These are phyloP conservation scores for Folsomia candida DNA, from an alignment of 2,888 invertebrate genomes.

Conservation along the genomic window DNA sequence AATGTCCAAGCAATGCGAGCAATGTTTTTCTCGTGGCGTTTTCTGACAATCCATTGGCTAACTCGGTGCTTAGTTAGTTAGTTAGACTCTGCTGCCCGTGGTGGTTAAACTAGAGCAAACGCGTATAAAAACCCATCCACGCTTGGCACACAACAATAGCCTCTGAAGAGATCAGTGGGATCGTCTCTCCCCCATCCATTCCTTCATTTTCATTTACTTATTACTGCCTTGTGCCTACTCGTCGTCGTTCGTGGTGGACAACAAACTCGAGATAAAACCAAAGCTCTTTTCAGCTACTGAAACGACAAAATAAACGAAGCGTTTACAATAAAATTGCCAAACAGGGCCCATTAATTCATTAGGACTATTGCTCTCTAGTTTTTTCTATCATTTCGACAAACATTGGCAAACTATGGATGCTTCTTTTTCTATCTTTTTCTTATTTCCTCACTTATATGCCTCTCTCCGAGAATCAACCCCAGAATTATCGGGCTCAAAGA, in stretches of 20 bases:
- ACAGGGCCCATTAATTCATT: slow-evolving; percentile 50
- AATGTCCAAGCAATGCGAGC: slow-evolving; percentile 25
- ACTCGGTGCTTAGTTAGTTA: not conserved
- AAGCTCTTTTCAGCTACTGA: slow-evolving; percentile 41
- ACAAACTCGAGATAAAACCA: slow-evolving; percentile 9
- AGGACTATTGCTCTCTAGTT: slow-evolving; percentile 44
- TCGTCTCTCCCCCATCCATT: not conserved
- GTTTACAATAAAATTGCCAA: slow-evolving; percentile 51
- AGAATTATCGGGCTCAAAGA: not conserved
- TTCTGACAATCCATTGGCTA: not conserved
- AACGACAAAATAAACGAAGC: slow-evolving; percentile 51
- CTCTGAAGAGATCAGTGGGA: slow-evolving; percentile 8
- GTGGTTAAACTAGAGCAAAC: not conserved
- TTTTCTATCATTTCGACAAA: slow-evolving; percentile 31
- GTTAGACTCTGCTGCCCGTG: no score
- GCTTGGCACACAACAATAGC: slow-evolving; percentile 2
- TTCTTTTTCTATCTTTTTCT: slow-evolving; percentile 12
- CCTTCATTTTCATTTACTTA: slow-evolving; percentile 8
- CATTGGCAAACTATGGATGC: no score
- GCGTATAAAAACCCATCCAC: not conserved
- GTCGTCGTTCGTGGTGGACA: slow-evolving; percentile 10
- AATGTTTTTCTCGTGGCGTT: not conserved
- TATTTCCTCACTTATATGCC: no score
- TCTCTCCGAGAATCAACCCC: no score
- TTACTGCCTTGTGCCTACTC: slow-evolving; percentile 1